A percentile compares a stretch with the other conserved stretches of the same genome.
These are phyloP conservation scores for Aphrocallistes beatrix DNA, from an alignment of 37 sponge, comb jelly and placozoan species.

Conservation along the genomic window DNA sequence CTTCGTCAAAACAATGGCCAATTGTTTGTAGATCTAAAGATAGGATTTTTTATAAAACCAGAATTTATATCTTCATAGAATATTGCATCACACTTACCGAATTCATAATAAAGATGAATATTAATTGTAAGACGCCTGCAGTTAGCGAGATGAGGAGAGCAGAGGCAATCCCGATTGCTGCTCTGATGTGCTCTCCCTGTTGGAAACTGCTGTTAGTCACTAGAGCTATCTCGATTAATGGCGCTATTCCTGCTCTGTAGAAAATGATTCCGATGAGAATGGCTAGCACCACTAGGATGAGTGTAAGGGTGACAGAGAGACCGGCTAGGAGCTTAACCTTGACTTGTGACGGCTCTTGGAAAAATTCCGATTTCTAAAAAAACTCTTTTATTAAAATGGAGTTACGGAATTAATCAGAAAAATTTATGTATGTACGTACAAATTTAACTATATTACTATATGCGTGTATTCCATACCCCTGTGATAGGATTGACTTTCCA, in stretches of 20 bases:
- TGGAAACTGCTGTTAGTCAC: conserved; percentile 31
- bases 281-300: conserved; percentile 49
- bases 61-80: no score
- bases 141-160: conserved; percentile 59
- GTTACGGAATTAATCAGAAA: no score
- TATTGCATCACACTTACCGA: conserved; percentile 38
- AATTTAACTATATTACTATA: no score
- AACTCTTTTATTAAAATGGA: no score
- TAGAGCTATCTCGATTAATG: not conserved
- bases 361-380: not conserved
- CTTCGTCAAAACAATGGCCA: not conserved
- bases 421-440: no score
- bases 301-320: not conserved
- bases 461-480: not conserved
- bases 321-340: not conserved
- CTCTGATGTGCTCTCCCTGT: conserved; percentile 28
- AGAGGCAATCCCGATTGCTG: conserved; percentile 30
- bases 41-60: not conserved
- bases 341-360: not conserved
- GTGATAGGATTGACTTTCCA: conserved; percentile 20
- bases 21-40: not conserved
- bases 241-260: conserved; percentile 73
- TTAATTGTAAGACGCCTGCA: conserved; percentile 63
- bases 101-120: conserved; percentile 70
- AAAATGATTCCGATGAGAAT: conserved; percentile 74